Evolutionary conservation across 2,888 invertebrate species (phyloP).

Genomic region (Eilema depressum): DNA sequence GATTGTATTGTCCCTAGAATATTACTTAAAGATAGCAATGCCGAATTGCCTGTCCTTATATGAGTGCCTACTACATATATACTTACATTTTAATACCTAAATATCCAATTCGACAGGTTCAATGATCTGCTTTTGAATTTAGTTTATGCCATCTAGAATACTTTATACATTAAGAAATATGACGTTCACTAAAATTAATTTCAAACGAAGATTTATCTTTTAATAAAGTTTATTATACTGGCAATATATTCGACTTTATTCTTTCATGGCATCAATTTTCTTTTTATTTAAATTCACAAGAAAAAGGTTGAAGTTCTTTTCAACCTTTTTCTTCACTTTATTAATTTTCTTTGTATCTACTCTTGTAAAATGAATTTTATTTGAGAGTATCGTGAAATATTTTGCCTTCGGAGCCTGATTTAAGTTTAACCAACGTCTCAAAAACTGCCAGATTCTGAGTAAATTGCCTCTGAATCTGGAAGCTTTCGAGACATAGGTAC

Average conservation of each 20-base stretch:
- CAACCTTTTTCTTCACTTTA: not conserved
- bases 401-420: constrained; percentile 45
- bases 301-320: no score
- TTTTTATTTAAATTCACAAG: constrained; percentile 5
- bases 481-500: not conserved
- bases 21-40: no score
- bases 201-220: not conserved
- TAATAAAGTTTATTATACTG: not conserved
- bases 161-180: not conserved
- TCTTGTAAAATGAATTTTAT: constrained; percentile 7
- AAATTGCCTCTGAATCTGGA: constrained; percentile 23
- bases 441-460: constrained; percentile 44
- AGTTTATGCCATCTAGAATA: not conserved
- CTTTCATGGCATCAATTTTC: not conserved
- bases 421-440: constrained; percentile 56
- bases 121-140: not conserved
- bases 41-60: no score
- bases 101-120: not conserved
- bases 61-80: no score
- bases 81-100: no score
- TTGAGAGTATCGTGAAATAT: constrained; percentile 29
- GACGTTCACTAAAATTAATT: not conserved
- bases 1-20: no score
- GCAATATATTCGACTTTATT: not conserved
- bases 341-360: not conserved